Percentiles rank a stretch among this genome's conserved stretches.
These are phyloP conservation scores for Iselma pallidipennis DNA, from an alignment of 2,888 invertebrate species.

Conservation along the genomic window DNA sequence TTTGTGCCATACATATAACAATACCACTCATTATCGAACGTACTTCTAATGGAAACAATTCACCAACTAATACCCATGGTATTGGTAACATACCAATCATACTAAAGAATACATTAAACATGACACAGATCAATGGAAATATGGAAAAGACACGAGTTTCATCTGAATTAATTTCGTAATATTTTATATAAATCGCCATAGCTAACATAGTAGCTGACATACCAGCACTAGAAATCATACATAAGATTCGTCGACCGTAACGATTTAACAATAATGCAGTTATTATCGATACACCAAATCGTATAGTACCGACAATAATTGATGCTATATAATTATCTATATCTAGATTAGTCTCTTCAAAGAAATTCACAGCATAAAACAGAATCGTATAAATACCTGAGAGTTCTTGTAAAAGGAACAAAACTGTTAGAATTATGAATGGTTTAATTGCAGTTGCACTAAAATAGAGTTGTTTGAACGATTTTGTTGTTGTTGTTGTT, in stretches of 20 bases:
- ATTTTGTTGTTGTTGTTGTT: conserved; percentile 24
- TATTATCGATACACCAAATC: conserved; percentile 68
- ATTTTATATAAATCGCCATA: conserved; percentile 48
- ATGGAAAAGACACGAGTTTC: conserved; percentile 46
- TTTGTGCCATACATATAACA: conserved; percentile 71
- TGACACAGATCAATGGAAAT: conserved; percentile 63
- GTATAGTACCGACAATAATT: conserved; percentile 69
- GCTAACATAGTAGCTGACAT: conserved; percentile 65
- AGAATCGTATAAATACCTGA: conserved; percentile 74
- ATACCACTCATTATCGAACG: conserved; percentile 72
- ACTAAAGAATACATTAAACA: conserved; percentile 71
- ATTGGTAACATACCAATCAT: conserved; percentile 76
- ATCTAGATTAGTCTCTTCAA: conserved; percentile 68
- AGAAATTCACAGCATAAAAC: conserved; percentile 73
- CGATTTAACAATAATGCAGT: conserved; percentile 69
- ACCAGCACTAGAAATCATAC: conserved; percentile 67
- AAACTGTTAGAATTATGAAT: conserved; percentile 65
- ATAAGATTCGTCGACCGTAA: conserved; percentile 65
- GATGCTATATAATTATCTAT: conserved; percentile 69
- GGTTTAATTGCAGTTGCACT: conserved; percentile 68
- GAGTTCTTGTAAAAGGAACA: conserved; percentile 73
- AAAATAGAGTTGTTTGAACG: conserved; percentile 48
- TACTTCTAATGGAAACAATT: conserved; percentile 70
- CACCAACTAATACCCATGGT: conserved; percentile 77
- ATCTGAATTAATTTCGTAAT: conserved; percentile 46